Base-by-base conservation (phyloP, 1,140 invertebrate species). In the Adelges cooleyi region DNA sequence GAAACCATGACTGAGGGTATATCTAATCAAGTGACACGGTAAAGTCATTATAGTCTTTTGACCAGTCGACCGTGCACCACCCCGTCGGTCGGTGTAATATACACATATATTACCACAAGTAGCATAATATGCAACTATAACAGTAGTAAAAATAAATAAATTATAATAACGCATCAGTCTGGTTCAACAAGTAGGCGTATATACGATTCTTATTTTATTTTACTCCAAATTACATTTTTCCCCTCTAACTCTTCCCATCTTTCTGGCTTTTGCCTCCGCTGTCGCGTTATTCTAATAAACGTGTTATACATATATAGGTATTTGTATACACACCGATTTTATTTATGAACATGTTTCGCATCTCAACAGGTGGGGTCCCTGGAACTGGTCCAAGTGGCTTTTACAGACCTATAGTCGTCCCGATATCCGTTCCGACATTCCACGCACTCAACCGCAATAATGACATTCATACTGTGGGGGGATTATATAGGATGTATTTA, bases 331-430 rank as follows among this genome's bases (percentile, higher is more conserved):
- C 13, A 25, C 53, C 23, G 53, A 59, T 59, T 62, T 62, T 62
- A 62, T 62, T 62, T 62, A 62, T 48, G 56, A 62, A 62, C 56
- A 42, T 46, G 56, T 62, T 44, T 62, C 10, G n/a, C n/a, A 20
- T 0, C 56, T 18, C 40, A 46, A 62, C 56, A 62, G 42, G 56
- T 62, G 56, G 33, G 56, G 56, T 42, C 56, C 25, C 56, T 62
- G 56, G 56, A 62, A 46, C 56, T 18, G 42, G 25, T 62, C 56
- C 56, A 62, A 62, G 56, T 62, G 9, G 42, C 25, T 59, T 48
- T 62, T 62, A 62, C 56, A 62, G 56, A 62, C 56, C 20, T 48
- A 18, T 9, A 62, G 56, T 62, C 56, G 56, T 62, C 56, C 23
- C 56, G 25, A 62, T 48, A 29, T 62, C 56, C 56, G 56, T 48